Base-by-base conservation (phyloP, 2,113 vertebrate genomes). In the Rhinogobius similis region DNA sequence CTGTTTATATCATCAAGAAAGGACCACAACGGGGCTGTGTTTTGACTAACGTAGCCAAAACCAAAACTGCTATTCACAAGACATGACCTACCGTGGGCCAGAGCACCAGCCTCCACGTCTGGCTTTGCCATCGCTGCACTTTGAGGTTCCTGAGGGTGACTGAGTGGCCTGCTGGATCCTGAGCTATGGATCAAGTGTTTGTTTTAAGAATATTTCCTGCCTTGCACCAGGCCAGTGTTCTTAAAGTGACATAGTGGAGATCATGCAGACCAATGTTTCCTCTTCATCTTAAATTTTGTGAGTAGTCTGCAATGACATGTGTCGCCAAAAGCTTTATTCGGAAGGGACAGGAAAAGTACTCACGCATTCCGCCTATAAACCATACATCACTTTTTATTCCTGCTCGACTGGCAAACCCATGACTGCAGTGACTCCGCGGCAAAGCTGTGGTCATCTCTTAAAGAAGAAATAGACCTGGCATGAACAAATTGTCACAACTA, bases 1-100 rank as follows among this genome's bases (percentile, higher is more conserved):
- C 81, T 91, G 90, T 88, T 91, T 84, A 83, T 82, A 82, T 73
- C 81, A 88, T 92, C 82, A 88, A 68, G 81, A 87, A 82, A 77
- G 72, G 55, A 76, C 79, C 78, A 78, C 79, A 83, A 70, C 52
- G 21, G 72, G 74, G 82, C 73, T 73, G 67, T 73, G 64, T 80
- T 85, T 65, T 66, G 29, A 52, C 67, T 73, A 82, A 36, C 71
- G 18, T 43, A 24, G 72, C 82, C 82, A 82, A 77, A 88, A 81
- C 82, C 72, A 78, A 61, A 78, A 72, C 79, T 72, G 71, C 79
- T 75, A 76, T 79, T 85, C 75, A 76, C 48, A 62, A 82, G 73
- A 68, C 75, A 70, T 80, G 83, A 82, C 85, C 81, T 50, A 10
- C 77, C 63, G 29, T 58, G 16, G 65, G 79, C 71, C 81, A 73